Conservation (phyloP, 2,797 vertebrate genomes). For the Oreochromis grahami region DNA sequence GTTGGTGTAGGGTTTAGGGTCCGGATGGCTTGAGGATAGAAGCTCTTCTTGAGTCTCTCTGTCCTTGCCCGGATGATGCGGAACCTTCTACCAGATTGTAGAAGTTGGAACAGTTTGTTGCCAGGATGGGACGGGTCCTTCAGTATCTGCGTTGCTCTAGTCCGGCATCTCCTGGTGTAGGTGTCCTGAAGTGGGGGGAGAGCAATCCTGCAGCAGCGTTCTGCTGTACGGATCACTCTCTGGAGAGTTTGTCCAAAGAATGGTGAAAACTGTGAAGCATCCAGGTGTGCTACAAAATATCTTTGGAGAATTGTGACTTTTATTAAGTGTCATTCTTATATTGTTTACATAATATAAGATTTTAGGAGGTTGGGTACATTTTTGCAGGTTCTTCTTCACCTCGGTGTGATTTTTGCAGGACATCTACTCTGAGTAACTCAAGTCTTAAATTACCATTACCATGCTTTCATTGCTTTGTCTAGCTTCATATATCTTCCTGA, state of each 20-base stretch:
- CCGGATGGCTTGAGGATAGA: too few relatives aligned
- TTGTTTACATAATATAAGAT: not conserved
- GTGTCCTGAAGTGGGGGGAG: too few relatives aligned
- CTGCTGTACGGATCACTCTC: too few relatives aligned
- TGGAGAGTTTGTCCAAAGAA: not conserved
- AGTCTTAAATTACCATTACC: not conserved
- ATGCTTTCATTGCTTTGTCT: not conserved
- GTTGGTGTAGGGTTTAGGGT: too few relatives aligned
- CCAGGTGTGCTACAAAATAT: not conserved
- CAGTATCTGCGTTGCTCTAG: too few relatives aligned
- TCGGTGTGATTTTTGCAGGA: not conserved
- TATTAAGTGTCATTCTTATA: not conserved
- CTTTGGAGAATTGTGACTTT: accelerated
- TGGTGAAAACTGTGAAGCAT: not conserved
- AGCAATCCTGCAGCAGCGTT: too few relatives aligned
- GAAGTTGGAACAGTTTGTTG: too few relatives aligned
- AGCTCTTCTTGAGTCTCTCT: too few relatives aligned
- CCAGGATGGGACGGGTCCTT: too few relatives aligned
- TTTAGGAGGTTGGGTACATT: not conserved
- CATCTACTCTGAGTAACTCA: not conserved
- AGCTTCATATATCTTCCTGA: not conserved
- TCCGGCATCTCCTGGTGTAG: too few relatives aligned
- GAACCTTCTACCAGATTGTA: too few relatives aligned
- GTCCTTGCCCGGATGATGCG: too few relatives aligned
- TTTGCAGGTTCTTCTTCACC: not conserved